Percentiles rank a stretch among this genome's conserved stretches.
Evolutionary conservation across 2,888 invertebrate species (phyloP).

Genomic region (Caenorhabditis panamensis): DNA sequence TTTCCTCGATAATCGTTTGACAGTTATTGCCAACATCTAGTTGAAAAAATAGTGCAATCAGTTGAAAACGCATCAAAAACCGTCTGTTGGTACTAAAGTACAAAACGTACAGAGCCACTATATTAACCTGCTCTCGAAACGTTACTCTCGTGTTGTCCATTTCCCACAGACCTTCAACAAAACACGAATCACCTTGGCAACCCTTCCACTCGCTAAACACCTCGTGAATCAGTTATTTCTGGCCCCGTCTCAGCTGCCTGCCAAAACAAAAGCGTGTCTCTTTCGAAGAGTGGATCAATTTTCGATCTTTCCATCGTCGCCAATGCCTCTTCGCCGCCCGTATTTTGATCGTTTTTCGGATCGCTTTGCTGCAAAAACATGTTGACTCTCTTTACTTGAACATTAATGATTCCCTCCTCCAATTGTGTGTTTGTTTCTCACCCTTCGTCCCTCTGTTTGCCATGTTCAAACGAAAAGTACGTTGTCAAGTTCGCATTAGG

Average conservation of each 20-base stretch:
- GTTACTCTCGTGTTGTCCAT: no score
- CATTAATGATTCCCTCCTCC: neutral
- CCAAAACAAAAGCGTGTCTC: constrained; percentile 13
- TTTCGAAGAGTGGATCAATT: constrained; percentile 8
- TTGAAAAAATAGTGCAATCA: no score
- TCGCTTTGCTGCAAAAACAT: constrained; percentile 20
- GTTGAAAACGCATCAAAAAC: no score
- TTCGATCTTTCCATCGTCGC: constrained; percentile 7
- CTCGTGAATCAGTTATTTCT: neutral
- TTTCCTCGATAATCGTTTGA: neutral
- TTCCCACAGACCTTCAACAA: no score
- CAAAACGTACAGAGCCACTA: no score
- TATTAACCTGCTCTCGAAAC: no score
- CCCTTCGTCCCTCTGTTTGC: neutral
- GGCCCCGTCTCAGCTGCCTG: neutral
- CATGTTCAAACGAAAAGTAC: neutral
- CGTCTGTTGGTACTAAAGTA: no score
- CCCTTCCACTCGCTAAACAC: neutral
- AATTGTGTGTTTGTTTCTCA: neutral
- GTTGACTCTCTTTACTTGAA: constrained; percentile 15
- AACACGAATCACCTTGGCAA: constrained; percentile 7
- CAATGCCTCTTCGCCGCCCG: neutral
- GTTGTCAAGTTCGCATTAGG: neutral
- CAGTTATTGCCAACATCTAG: neutral
- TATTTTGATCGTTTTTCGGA: constrained; percentile 25